Evolutionary conservation across 2,797 vertebrate species (phyloP).

Genomic region (Tamandua tetradactyla): DNA sequence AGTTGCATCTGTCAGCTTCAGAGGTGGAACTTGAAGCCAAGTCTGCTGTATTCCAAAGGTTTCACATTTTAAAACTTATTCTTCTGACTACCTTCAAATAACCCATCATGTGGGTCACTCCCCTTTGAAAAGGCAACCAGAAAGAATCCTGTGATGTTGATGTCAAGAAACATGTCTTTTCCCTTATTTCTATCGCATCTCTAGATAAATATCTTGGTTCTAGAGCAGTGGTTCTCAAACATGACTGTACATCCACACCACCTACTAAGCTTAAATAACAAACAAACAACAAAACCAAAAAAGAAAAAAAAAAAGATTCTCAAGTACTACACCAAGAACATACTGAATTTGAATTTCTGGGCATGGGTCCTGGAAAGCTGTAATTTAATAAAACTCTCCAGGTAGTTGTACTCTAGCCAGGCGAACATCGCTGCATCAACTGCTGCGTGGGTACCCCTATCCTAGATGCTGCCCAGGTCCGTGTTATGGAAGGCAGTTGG

Average conservation of each 20-base stretch:
- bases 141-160: not conserved
- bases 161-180: not conserved
- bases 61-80: not conserved
- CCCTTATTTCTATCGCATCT: not conserved
- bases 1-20: not conserved
- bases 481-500: not conserved
- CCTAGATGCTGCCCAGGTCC: not conserved
- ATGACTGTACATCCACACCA: accelerated
- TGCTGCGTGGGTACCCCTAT: not conserved
- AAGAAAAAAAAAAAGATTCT: not conserved
- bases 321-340: not conserved
- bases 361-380: not conserved
- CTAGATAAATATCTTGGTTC: not conserved
- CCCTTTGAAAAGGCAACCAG: not conserved
- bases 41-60: not conserved
- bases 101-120: not conserved
- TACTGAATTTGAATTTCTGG: not conserved
- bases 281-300: too few species aligned
- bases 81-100: not conserved
- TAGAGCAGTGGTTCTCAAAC: not conserved
- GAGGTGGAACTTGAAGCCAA: not conserved
- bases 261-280: not conserved
- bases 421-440: not conserved
- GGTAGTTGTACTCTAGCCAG: not conserved
- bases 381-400: not conserved